A percentile compares a stretch with the other conserved stretches of the same genome.
These are phyloP conservation scores for Limonius californicus DNA, from an alignment of 1,140 invertebrate genomes.

Conservation along the genomic window DNA sequence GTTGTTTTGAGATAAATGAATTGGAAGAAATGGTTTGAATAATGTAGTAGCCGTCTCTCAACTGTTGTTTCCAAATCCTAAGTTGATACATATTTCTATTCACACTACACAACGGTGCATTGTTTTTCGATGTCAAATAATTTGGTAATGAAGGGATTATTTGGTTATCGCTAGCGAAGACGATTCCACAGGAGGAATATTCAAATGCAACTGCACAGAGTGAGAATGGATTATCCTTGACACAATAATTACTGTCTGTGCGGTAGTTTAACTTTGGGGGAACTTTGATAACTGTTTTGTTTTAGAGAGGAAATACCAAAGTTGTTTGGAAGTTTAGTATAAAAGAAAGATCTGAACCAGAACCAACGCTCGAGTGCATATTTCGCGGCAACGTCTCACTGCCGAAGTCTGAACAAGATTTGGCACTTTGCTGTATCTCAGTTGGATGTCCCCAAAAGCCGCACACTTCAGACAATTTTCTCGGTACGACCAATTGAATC, in stretches of 20 bases:
- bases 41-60: no score
- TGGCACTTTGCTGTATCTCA: constrained; percentile 24
- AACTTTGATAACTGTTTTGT: constrained; percentile 4
- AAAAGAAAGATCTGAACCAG: not conserved
- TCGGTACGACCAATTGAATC: constrained; percentile 19
- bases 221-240: constrained; percentile 3
- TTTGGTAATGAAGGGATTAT: no score
- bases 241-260: constrained; percentile 3
- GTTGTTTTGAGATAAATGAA: no score
- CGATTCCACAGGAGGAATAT: not conserved
- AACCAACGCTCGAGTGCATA: not conserved
- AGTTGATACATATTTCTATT: no score
- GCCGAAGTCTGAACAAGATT: constrained; percentile 20
- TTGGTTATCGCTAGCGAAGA: no score
- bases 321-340: not conserved
- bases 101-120: no score
- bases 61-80: no score
- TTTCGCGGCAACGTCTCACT: not conserved
- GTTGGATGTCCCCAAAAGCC: constrained; percentile 21
- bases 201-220: not conserved
- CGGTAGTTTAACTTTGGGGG: not conserved
- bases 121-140: no score
- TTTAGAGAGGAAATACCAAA: not conserved
- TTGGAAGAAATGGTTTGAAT: no score
- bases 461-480: constrained; percentile 21